Evolutionary conservation across 2,888 invertebrate genomes (phyloP).

Genomic region (Amiota communis): DNA sequence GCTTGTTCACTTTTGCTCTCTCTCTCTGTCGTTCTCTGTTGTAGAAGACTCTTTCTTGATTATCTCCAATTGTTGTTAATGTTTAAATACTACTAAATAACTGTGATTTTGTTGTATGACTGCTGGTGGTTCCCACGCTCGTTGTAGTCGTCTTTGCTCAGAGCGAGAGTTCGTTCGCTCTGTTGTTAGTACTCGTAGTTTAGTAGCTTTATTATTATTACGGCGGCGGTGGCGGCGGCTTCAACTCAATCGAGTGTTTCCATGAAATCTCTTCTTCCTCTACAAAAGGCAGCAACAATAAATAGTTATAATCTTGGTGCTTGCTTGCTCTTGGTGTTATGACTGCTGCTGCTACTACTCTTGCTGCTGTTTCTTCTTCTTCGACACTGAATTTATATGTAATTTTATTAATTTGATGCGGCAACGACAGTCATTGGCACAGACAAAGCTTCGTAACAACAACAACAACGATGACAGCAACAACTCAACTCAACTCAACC

Average conservation of each 20-base stretch:
- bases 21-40: neutral
- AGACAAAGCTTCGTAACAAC: conserved; percentile 5
- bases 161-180: neutral
- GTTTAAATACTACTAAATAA: neutral
- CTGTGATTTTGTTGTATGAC: conserved; percentile 11
- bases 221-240: neutral
- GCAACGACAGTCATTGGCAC: neutral
- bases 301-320: no score
- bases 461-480: neutral
- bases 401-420: conserved; percentile 27
- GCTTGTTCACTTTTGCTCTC: neutral
- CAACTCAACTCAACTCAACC: neutral
- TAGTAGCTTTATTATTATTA: neutral
- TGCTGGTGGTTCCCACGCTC: conserved; percentile 57
- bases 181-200: neutral
- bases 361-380: neutral
- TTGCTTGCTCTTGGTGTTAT: neutral
- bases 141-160: neutral
- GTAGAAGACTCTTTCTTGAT: neutral
- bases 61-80: neutral
- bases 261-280: conserved; percentile 3
- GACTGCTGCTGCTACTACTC: neutral
- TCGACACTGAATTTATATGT: conserved; percentile 28
- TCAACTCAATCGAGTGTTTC: neutral
- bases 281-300: no score